Conservation (phyloP, 2,888 invertebrate species). For the Philhelius pedissequus region DNA sequence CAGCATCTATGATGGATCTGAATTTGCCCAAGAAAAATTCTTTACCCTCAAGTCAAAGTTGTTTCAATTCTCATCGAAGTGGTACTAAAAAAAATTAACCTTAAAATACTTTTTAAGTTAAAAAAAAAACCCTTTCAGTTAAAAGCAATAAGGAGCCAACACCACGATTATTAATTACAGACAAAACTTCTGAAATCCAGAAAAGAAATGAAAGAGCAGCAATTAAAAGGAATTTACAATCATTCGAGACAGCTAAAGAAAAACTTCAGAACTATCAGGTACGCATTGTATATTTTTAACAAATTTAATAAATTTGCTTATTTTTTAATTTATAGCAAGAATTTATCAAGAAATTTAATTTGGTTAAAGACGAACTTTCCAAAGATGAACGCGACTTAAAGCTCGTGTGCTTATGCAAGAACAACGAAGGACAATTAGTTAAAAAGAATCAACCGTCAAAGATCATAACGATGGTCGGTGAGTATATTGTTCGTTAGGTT, state of each 20-base stretch:
- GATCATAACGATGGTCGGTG: slow-evolving; percentile 14
- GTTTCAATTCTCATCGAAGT: neutral
- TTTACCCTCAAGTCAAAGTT: slow-evolving; percentile 10
- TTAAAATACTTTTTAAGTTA: neutral
- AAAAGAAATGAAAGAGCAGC: slow-evolving; percentile 9
- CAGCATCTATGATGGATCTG: slow-evolving; percentile 4
- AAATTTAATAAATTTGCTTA: neutral
- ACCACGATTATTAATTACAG: neutral
- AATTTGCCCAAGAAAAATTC: neutral
- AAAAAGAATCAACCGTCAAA: neutral
- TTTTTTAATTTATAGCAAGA: neutral
- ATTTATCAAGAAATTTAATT: slow-evolving; percentile 26
- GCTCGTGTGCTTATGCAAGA: slow-evolving; percentile 7
- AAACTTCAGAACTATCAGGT: slow-evolving; percentile 38
- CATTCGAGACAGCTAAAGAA: slow-evolving; percentile 5
- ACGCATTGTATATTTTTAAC: no score
- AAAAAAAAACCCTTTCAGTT: neutral
- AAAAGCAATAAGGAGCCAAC: slow-evolving; percentile 7
- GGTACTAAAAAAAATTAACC: neutral
- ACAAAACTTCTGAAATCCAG: neutral
- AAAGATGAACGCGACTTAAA: slow-evolving; percentile 5
- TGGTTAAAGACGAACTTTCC: slow-evolving; percentile 20
- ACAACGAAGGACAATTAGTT: slow-evolving; percentile 14
- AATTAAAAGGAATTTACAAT: slow-evolving; percentile 14
- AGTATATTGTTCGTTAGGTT: no score